Evolutionary conservation across 1,140 invertebrate genomes (phyloP), one percentile per base, ranked within the genome.

Genomic region (Xylocopa sonorina): DNA sequence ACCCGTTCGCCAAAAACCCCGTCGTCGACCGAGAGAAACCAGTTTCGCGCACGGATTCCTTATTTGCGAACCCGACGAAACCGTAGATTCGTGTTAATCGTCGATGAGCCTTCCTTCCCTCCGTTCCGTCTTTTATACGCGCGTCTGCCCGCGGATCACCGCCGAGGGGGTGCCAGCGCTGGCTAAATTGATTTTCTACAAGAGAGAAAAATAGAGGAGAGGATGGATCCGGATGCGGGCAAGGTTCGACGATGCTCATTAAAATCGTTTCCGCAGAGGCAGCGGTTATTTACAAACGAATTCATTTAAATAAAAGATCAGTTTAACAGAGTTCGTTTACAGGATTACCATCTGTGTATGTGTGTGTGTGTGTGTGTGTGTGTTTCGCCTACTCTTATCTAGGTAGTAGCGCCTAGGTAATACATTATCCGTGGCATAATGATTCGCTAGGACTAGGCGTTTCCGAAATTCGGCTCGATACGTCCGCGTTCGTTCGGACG

Each of bases 11-110:
- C 58, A 46, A 24, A 55, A 46, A 81, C 79, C n/a, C n/a, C n/a
- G n/a, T n/a, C 82, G 83, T 86, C 84, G 84, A 50, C 57, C 41
- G 84, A 79, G 84, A 79, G 87, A 84, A 90, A 91, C 90, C 90
- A 90, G 90, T 91, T 91, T 88, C 87, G 48, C 74, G 81, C 77
- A 74, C 84, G 72, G 87, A 90, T 87, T 88, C 88, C 89, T 90
- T 89, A 88, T 91, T 90, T 88, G 86, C 88, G 84, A 85, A 85
- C 87, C 87, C 85, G 84, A 87, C 85, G 88, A 89, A 89, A 88
- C 89, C 85, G 88, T 89, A 89, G 90, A 90, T 92, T 89, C 91
- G 88, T 88, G 90, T 92, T 91, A 92, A 92, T 92, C 91, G 89
- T 88, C 84, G 89, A 88, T 88, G 89, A 90, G 86, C 86, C 85